Evolutionary conservation across 2,888 invertebrate species (phyloP).

Genomic region (Archips crataeganus): DNA sequence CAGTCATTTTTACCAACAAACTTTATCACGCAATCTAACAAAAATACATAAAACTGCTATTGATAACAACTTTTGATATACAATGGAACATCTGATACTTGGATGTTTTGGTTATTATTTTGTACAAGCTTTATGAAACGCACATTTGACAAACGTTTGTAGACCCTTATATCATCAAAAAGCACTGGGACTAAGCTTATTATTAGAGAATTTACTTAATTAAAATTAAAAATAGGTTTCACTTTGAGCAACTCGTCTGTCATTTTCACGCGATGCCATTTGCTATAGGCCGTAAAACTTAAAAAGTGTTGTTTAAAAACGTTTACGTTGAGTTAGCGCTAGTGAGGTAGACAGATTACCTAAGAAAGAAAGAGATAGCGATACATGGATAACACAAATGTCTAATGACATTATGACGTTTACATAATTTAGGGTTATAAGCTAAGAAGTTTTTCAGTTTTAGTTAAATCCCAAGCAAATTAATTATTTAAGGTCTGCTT

Average conservation of each 20-base stretch:
- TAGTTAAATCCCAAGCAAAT: too few relatives aligned
- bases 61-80: slow-evolving; percentile 53
- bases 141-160: slow-evolving; percentile 9
- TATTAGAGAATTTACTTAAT: slow-evolving; percentile 28
- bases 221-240: slow-evolving; percentile 39
- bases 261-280: slow-evolving; percentile 68
- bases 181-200: slow-evolving; percentile 19
- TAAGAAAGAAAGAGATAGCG: slow-evolving; percentile 14
- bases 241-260: slow-evolving; percentile 53
- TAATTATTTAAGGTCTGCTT: too few relatives aligned
- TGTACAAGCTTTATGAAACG: slow-evolving; percentile 15
- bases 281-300: slow-evolving; percentile 53
- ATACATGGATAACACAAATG: neutral
- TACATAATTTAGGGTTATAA: too few relatives aligned
- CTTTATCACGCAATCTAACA: slow-evolving; percentile 31
- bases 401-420: neutral
- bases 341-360: neutral
- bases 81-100: slow-evolving; percentile 61
- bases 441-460: too few relatives aligned
- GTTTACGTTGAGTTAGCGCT: slow-evolving; percentile 17
- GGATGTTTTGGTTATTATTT: slow-evolving; percentile 47
- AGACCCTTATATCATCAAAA: slow-evolving; percentile 4
- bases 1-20: slow-evolving; percentile 62
- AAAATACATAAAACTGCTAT: slow-evolving; percentile 42
- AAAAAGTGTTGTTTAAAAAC: slow-evolving; percentile 12